Base-by-base conservation (phyloP, 64 coral and sea anemone genomes). In the Actinia equina region DNA sequence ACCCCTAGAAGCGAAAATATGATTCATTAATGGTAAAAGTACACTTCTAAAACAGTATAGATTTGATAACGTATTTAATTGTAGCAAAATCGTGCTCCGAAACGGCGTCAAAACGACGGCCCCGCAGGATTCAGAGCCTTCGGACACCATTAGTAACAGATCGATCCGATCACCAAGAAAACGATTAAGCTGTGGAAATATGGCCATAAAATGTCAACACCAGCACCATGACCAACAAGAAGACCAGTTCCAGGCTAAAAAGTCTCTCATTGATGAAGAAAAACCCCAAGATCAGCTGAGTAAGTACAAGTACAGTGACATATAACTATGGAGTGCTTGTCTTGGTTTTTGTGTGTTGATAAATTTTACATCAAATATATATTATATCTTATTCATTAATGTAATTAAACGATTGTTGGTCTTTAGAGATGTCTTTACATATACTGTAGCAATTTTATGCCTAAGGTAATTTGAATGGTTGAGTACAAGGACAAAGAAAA, bases 161-260 rank as follows among this genome's bases (percentile, higher is more conserved):
- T 37, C 83, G 52, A 61, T 25, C 25, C 43, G 83, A 53, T 52
- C 80, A 51, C 44, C 83, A 20, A 52, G 49, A 85, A 85, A 85
- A 85, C 83, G 83, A 85, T 85, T 85, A 25, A 60, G 83, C 52
- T 85, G 83, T 85, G 83, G 83, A 85, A 85, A 85, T 62, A 85
- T 85, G 83, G 83, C 83, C 6, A 85, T 85, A 55, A 85, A 85
- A 63, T 85, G 83, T 45, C 83, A 60, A 60, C 83, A 85, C 23
- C 17, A 58, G 11, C 83, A 85, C 10, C 83, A 85, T 25, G 59
- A 85, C 14, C 43, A 81, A 22, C 78, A 37, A 17, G 83, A 85
- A 18, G n/a, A 85, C 56, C 53, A 85, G 27, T 42, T 54, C 7
- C 49, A 85, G 55, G 83, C 25, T 85, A 85, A 85, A 63, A 85